Conservation (phyloP, 2,888 invertebrate genomes). For the Noctua janthe region DNA sequence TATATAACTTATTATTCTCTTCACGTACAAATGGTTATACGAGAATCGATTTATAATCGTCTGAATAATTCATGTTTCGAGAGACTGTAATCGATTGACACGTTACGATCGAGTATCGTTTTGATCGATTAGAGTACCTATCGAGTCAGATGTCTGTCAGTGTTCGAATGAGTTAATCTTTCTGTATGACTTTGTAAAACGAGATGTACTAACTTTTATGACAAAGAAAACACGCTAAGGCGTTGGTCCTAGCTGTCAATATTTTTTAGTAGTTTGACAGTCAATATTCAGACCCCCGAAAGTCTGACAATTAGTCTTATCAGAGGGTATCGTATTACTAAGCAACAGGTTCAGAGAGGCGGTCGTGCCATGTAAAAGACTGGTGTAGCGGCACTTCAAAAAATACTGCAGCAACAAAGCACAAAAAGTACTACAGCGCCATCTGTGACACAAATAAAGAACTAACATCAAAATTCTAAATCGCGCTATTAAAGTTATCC, state of each 20-base stretch:
- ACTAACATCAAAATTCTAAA: too few relatives aligned
- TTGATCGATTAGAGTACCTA: slow-evolving; percentile 50
- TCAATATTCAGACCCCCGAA: background rate
- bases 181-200: background rate
- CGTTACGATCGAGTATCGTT: slow-evolving; percentile 43
- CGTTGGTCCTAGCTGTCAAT: background rate
- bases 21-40: slow-evolving; percentile 55
- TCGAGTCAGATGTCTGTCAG: slow-evolving; percentile 39
- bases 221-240: background rate
- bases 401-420: too few relatives aligned
- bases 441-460: too few relatives aligned
- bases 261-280: background rate
- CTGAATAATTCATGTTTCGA: slow-evolving; percentile 63
- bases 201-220: background rate
- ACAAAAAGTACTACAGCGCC: too few relatives aligned
- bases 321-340: background rate
- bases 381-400: too few relatives aligned
- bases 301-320: background rate
- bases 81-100: slow-evolving; percentile 51
- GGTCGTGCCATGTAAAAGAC: background rate
- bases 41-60: slow-evolving; percentile 68
- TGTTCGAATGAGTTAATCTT: slow-evolving; percentile 40
- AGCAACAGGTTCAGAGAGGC: background rate
- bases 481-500: too few relatives aligned
- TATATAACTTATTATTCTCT: slow-evolving; percentile 45